Percentiles rank a stretch among this genome's conserved stretches.
phyloP scores from a whole-genome alignment of 2,797 vertebrate species.

The Helicolenus hilgendorfi region DNA sequence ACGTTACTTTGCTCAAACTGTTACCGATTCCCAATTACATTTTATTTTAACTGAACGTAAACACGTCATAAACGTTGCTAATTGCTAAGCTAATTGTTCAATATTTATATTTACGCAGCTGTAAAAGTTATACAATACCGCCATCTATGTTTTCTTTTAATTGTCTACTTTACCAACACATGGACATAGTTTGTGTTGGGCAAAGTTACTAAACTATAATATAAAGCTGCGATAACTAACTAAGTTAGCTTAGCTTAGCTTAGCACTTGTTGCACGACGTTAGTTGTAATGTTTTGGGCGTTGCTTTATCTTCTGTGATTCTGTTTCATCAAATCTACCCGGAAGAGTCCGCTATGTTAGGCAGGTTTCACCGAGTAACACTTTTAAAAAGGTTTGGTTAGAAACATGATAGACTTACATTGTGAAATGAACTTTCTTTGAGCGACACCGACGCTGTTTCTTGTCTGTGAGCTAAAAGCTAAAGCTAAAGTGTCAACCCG shows the following conservation, averaged over 20 bases:
- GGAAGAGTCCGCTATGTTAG: not conserved
- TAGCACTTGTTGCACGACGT: conserved; percentile 84
- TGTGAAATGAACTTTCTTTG: conserved; percentile 31
- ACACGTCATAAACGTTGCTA: not conserved
- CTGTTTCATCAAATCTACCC: not conserved
- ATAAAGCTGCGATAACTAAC: not conserved
- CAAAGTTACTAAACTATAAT: not conserved
- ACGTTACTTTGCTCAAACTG: not conserved
- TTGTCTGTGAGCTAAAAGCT: conserved; percentile 10
- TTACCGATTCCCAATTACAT: not conserved
- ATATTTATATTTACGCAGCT: not conserved
- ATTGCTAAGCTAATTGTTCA: not conserved
- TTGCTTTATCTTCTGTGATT: conserved; percentile 51
- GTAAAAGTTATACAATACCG: no score
- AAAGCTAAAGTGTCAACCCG: conserved; percentile 54
- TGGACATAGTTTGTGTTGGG: not conserved
- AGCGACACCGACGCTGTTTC: conserved; percentile 20
- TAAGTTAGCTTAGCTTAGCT: not conserved
- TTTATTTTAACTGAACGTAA: not conserved
- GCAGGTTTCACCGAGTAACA: not conserved
- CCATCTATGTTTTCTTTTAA: not conserved
- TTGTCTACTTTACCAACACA: not conserved
- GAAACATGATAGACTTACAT: conserved; percentile 76
- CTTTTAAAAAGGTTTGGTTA: not conserved
- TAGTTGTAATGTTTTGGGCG: conserved; percentile 83